Evolutionary conservation across 2,113 vertebrate species (phyloP), one percentile per base, ranked within the genome.

Genomic region (Psilopogon haemacephalus): DNA sequence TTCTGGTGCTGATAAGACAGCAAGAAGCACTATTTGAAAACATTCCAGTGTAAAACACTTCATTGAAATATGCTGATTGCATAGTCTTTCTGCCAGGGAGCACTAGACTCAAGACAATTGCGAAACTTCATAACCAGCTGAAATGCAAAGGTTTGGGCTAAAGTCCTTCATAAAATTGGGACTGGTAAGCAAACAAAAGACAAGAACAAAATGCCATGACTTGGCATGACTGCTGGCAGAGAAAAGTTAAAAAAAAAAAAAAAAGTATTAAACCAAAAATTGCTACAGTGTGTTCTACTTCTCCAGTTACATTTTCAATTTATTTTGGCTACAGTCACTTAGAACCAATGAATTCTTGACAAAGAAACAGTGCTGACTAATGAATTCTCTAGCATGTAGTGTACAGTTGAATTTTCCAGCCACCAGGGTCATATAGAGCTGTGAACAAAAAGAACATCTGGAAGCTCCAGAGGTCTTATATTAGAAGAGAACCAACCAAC

Each of bases 381-480:
- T 84, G 79, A 64, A 65, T 70, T 28, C 37, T 84, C 5, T 60
- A 62, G 67, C 84, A 96, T 71, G 91, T 93, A 82, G 72, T 26
- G 58, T 21, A 50, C 48, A 62, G 90, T 93, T 93, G 89, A 95
- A 91, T 80, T 92, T 95, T 60, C 55, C 64, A 96, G 76, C 65
- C 4, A 88, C 54, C 50, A 86, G 32, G 70, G 11, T 94, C 37
- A 70, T 67, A 90, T 7, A 56, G 20, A 87, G 23, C 28, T 88
- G 30, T 88, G 88, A n/a, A 60, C 59, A 70, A 94, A 88, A 59
- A 46, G 18, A 76, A 95, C 90, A 79, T 91, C 46, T 59, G 10
- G 44, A 91, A 82, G 35, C 42, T 87, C 6, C 3, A 6, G 18
- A 73, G 69, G 37, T 69, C 59, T 89, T 74, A 19, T n/a, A 69